Evolutionary conservation across 2,797 vertebrate genomes (phyloP).

Genomic region (Eulemur mongoz): DNA sequence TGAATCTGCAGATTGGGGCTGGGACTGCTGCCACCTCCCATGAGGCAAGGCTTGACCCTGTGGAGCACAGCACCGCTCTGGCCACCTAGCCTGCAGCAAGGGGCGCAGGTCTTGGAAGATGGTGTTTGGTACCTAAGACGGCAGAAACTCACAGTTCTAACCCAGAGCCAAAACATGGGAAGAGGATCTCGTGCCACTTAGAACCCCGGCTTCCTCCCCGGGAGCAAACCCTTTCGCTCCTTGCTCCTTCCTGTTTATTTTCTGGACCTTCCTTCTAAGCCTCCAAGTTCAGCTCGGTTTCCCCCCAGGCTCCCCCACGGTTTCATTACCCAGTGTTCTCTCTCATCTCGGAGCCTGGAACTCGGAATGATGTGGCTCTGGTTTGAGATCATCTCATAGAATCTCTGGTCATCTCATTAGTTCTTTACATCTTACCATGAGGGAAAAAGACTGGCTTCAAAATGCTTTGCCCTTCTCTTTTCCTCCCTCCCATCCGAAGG

Average conservation of each 20-base stretch:
- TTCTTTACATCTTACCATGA: background rate
- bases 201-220: too few species aligned
- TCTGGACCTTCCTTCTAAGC: background rate
- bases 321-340: background rate
- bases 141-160: background rate
- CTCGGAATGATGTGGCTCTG: background rate
- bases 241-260: background rate
- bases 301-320: too few species aligned
- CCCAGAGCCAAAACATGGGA: background rate
- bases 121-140: background rate
- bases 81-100: background rate
- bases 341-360: background rate
- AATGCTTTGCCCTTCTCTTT: background rate
- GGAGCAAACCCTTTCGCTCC: background rate
- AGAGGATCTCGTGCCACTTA: background rate
- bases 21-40: background rate
- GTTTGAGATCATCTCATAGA: background rate
- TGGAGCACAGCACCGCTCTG: background rate
- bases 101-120: background rate
- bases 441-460: background rate
- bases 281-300: background rate
- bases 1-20: background rate
- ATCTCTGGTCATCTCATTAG: background rate
- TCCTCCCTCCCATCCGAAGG: rapidly evolving
- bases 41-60: background rate